phyloP scores from a whole-genome alignment of 2,888 invertebrate genomes.

The Chromoteleia sp. region DNA sequence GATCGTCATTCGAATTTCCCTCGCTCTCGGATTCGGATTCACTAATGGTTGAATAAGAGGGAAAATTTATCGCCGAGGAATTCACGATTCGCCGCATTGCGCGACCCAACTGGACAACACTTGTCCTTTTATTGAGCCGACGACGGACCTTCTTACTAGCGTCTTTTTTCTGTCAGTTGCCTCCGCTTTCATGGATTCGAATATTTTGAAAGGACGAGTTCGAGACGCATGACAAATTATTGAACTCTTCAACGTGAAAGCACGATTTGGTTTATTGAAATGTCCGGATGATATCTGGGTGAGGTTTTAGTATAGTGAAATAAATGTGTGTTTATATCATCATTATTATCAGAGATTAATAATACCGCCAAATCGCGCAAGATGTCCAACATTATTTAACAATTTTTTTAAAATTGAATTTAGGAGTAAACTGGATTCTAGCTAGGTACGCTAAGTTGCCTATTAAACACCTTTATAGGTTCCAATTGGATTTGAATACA shows the following conservation, averaged over 20 bases:
- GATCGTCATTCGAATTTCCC: constrained; percentile 56
- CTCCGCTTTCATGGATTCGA: constrained; percentile 32
- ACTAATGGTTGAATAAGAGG: constrained; percentile 59
- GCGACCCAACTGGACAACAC: constrained; percentile 49
- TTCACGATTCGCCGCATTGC: constrained; percentile 44
- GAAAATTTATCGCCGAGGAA: constrained; percentile 55
- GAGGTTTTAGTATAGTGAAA: neutral
- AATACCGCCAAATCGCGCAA: neutral
- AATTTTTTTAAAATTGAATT: no score
- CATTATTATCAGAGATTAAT: neutral
- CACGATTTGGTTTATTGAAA: constrained; percentile 18
- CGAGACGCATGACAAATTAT: constrained; percentile 50
- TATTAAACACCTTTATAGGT: no score
- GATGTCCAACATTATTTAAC: no score
- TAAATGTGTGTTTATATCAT: neutral
- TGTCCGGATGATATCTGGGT: neutral
- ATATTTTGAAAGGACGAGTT: constrained; percentile 20
- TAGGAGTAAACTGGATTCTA: no score
- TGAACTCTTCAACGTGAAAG: constrained; percentile 20
- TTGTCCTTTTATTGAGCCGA: constrained; percentile 34
- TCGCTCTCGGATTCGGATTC: constrained; percentile 14
- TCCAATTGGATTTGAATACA: no score
- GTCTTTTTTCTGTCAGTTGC: constrained; percentile 29
- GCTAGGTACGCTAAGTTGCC: no score
- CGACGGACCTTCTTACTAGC: constrained; percentile 14